phyloP scores from a whole-genome alignment of 2,797 vertebrate species.

The Anabas testudineus region DNA sequence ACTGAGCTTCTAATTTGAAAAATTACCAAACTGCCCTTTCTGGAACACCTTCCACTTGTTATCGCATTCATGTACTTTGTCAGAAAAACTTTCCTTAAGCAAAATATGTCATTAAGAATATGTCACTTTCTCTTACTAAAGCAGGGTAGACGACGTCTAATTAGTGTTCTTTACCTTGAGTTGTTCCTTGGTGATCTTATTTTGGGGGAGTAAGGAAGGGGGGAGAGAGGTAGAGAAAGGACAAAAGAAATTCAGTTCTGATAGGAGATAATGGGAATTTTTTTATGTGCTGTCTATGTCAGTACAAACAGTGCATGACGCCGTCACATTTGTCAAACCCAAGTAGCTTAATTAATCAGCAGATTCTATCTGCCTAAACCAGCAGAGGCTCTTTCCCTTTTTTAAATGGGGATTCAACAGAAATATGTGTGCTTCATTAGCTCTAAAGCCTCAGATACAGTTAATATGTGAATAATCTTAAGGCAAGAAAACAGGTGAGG shows the following conservation, averaged over 20 bases:
- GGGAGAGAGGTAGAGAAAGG: constrained; percentile 35
- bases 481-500: not conserved
- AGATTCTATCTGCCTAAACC: constrained; percentile 49
- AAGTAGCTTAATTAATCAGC: constrained; percentile 60
- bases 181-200: constrained; percentile 85
- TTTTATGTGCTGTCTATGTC: constrained; percentile 34
- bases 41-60: constrained; percentile 40
- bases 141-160: constrained; percentile 51
- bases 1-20: constrained; percentile 38
- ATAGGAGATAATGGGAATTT: constrained; percentile 46
- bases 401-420: constrained; percentile 7
- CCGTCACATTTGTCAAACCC: constrained; percentile 46
- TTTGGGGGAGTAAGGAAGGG: constrained; percentile 17
- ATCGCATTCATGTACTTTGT: constrained; percentile 38
- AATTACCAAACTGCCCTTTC: constrained; percentile 46
- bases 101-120: constrained; percentile 55
- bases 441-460: constrained; percentile 7
- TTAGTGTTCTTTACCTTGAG: constrained; percentile 83
- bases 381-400: constrained; percentile 15
- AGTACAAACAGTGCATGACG: constrained; percentile 38
- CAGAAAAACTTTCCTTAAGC: constrained; percentile 37
- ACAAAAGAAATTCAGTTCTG: constrained; percentile 62
- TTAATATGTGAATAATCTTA: constrained; percentile 26
- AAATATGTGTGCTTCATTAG: not conserved
- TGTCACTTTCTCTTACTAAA: constrained; percentile 35